Conservation (phyloP, 2,797 vertebrate species). For the Fundulus diaphanus region DNA sequence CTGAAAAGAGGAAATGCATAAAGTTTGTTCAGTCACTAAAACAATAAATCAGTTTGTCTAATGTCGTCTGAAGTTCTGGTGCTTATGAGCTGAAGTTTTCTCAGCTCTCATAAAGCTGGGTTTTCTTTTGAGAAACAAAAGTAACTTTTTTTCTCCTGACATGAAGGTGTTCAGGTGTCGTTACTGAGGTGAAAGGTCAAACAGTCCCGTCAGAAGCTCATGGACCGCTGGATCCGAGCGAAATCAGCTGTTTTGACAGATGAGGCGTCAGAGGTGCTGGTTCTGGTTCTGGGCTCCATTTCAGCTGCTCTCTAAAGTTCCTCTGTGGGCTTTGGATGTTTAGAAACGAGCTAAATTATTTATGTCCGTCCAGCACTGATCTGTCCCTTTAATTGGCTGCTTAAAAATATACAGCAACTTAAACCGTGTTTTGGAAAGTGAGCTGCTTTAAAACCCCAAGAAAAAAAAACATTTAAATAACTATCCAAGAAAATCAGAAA, state of each 20-base stretch:
- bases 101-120: not conserved
- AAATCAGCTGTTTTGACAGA: too few species aligned
- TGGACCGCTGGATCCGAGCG: too few species aligned
- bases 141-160: conserved; percentile 11
- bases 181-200: too few species aligned
- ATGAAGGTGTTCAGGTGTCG: conserved; percentile 25
- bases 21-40: conserved; percentile 10
- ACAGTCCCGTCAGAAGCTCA: too few species aligned
- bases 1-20: not conserved
- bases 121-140: conserved; percentile 28
- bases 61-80: not conserved
- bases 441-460: too few species aligned
- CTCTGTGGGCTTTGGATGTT: not conserved
- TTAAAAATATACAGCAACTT: too few species aligned
- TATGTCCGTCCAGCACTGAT: too few species aligned
- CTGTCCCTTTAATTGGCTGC: too few species aligned
- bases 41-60: conserved; percentile 33
- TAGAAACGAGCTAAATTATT: too few species aligned
- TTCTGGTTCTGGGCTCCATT: not conserved
- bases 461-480: too few species aligned
- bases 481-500: too few species aligned
- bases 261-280: not conserved
- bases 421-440: too few species aligned
- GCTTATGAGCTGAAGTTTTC: conserved; percentile 11
- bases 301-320: not conserved